Conservation (phyloP, 2,113 vertebrate species). For the Thalassarche chlororhynchos region DNA sequence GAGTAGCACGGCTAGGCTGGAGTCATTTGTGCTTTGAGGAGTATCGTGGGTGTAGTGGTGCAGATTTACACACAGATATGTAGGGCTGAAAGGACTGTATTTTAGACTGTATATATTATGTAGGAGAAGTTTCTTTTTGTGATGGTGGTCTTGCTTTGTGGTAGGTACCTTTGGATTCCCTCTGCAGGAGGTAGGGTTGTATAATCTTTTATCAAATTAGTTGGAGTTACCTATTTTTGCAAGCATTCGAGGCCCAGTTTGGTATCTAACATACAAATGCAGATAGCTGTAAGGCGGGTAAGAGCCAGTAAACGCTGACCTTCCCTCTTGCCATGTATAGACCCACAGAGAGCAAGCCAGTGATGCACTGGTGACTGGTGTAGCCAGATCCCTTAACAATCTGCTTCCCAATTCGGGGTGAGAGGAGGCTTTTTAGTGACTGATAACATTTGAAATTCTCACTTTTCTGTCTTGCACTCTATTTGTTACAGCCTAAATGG, state of each 20-base stretch:
- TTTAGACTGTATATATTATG: not conserved
- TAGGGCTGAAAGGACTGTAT: not conserved
- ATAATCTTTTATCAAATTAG: not conserved
- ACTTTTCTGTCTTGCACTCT: not conserved
- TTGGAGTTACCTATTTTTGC: not conserved
- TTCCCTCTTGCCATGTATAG: not conserved
- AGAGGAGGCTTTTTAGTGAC: not conserved
- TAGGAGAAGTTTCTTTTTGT: not conserved
- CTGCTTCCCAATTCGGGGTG: not conserved
- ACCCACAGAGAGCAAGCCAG: not conserved
- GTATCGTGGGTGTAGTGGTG: accelerated
- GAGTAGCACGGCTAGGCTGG: not conserved
- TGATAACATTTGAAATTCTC: not conserved
- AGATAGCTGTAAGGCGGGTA: accelerated
- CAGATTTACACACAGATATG: not conserved
- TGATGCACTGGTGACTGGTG: not conserved
- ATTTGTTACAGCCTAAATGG: not conserved
- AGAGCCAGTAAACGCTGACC: not conserved
- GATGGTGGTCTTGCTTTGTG: too few relatives aligned
- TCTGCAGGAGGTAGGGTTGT: not conserved
- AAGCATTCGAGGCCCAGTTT: not conserved
- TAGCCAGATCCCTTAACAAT: too few relatives aligned
- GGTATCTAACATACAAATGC: not conserved
- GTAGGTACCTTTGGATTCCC: not conserved
- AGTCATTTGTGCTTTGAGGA: not conserved